phyloP scores from a whole-genome alignment of 1,140 invertebrate species.

The Drosophila pectinifera region DNA sequence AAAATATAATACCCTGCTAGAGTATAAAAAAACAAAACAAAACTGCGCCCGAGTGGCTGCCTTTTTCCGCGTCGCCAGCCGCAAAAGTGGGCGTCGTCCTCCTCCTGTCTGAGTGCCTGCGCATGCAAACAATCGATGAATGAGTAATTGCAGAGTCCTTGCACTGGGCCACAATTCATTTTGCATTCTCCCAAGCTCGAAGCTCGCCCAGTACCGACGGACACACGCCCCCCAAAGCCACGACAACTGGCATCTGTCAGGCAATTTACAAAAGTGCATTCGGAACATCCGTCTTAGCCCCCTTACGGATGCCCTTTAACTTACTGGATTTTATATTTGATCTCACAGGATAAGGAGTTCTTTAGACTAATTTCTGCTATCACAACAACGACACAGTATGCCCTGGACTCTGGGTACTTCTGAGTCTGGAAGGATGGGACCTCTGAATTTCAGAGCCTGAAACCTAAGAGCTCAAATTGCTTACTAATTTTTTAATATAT shows the following conservation, averaged over 20 bases:
- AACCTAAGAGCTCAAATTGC: background rate
- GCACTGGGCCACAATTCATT: conserved; percentile 29
- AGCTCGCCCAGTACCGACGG: background rate
- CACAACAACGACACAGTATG: no score
- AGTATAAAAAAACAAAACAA: no score
- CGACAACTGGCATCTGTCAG: conserved; percentile 33
- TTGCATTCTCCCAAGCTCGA: background rate
- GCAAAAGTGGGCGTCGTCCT: conserved; percentile 1
- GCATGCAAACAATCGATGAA: conserved; percentile 73
- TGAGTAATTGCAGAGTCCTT: conserved; percentile 73
- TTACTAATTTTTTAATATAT: background rate
- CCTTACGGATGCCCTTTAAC: conserved; percentile 5
- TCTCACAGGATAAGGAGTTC: no score
- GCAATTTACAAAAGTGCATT: conserved; percentile 64
- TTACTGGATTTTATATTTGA: no score
- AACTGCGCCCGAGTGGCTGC: background rate
- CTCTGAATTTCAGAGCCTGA: no score
- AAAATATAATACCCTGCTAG: no score
- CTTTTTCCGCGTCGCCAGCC: background rate
- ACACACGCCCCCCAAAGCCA: conserved; percentile 9
- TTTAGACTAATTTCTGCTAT: background rate
- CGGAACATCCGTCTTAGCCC: conserved; percentile 23
- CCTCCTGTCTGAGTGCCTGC: conserved; percentile 9
- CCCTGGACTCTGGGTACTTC: no score
- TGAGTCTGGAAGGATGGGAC: no score